These are phyloP conservation scores for Oceanodroma leucorhoa DNA, from an alignment of 2,797 vertebrate genomes.

Conservation along the genomic window DNA sequence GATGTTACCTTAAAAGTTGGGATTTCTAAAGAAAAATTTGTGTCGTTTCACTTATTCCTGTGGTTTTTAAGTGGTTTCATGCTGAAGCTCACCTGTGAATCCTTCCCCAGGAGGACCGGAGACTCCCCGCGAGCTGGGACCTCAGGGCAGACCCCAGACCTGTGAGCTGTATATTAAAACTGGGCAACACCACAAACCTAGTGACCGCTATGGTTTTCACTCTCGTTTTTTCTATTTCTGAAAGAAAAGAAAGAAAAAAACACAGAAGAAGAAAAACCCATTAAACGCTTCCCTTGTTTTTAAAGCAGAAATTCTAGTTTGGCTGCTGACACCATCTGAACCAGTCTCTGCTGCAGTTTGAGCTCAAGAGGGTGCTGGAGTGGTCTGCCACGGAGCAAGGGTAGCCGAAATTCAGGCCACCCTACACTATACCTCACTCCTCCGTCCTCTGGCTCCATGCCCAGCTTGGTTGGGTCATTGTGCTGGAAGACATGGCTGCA, in stretches of 20 bases:
- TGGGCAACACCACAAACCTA: neutral
- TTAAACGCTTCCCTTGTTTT: neutral
- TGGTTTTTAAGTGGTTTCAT: neutral
- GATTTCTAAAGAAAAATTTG: neutral
- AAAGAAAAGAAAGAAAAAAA: neutral
- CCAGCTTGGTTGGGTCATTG: neutral
- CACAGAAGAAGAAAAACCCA: neutral
- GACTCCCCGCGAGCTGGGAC: neutral
- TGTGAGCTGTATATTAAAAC: neutral
- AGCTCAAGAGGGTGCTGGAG: neutral
- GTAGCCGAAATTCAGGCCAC: neutral
- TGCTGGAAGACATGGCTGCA: neutral
- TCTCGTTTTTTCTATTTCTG: neutral
- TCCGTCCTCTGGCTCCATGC: neutral
- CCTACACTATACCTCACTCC: neutral
- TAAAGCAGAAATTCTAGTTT: neutral
- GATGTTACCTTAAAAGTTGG: neutral
- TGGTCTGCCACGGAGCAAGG: neutral
- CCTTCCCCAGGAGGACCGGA: neutral
- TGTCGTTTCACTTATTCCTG: neutral
- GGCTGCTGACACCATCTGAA: neutral
- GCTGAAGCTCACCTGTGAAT: neutral
- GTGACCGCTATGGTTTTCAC: fast-evolving
- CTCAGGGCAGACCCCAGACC: neutral
- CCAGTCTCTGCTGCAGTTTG: neutral